Evolutionary conservation across 2,888 invertebrate species (phyloP), one percentile per base, ranked within the genome.

Genomic region (Mongoloraphidia duomilia): DNA sequence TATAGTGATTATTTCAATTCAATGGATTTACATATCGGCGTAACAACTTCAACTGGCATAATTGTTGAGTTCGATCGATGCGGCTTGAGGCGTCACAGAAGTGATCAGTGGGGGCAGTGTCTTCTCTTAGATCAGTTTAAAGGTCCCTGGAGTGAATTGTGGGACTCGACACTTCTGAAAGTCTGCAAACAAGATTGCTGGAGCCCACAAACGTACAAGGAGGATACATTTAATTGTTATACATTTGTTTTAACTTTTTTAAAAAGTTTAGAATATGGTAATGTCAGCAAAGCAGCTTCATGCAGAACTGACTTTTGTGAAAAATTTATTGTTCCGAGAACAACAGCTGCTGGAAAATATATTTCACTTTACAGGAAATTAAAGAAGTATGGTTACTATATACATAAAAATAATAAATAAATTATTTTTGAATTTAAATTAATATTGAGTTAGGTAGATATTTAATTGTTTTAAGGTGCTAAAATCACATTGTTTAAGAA

Each of bases 11-110:
- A 89, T 66, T 78, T 78, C 63, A 82, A 85, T 65, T 79, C 81
- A 43, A 82, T 83, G 65, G 87, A 92, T 70, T 76, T 94, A 54
- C 93, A 94, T 68, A 90, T 93, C 65, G 93, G 90, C 49, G 79
- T 93, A 54, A 91, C 91, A 48, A 83, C 87, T 61, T 89, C 90
- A 9, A 72, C 72, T 52, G 85, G 89, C 37, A 74, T 73, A 59
- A 83, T 92, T 46, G 81, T 85, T 52, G 92, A 93, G 70, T 93
- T 84, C 65, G 90, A 91, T 70, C 79, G 77, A 58, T 73, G 80
- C 59, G 93, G 93, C 36, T 72, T 92, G 48, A 67, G 72, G 59
- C 61, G 74, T 66, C 78, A 68, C 58, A 45, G 69, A 63, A 63
- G 59, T 55, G 53, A 52, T 57, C 75, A 69, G 47, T 83, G 83